phyloP scores from a whole-genome alignment of 2,113 vertebrate genomes.

The Lanius ludovicianus region DNA sequence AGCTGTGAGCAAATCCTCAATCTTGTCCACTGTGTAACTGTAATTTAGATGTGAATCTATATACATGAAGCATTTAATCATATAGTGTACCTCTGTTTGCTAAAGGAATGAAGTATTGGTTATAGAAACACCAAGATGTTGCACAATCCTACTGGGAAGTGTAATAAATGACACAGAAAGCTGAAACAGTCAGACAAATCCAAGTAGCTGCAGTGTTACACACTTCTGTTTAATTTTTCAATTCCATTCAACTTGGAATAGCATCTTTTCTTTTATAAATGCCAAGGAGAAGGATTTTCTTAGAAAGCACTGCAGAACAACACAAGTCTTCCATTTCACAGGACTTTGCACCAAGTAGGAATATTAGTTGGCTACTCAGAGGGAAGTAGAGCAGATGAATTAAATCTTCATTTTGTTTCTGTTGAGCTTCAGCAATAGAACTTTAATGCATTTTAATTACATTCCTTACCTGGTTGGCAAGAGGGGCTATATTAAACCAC shows the following conservation, averaged over 20 bases:
- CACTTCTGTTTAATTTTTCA: background rate
- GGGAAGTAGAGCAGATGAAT: background rate
- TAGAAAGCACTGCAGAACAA: background rate
- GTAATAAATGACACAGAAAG: background rate
- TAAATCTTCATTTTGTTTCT: background rate
- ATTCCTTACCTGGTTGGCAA: conserved; percentile 25
- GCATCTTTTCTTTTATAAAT: background rate
- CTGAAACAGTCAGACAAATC: background rate
- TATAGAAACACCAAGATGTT: background rate
- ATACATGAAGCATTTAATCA: background rate
- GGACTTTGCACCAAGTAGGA: background rate
- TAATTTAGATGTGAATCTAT: background rate
- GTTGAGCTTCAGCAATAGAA: conserved; percentile 3
- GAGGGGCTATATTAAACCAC: background rate
- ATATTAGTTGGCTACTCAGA: background rate
- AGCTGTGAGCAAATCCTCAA: background rate
- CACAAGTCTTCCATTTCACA: background rate
- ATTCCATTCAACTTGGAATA: background rate
- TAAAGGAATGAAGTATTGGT: background rate
- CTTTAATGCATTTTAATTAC: conserved; percentile 37
- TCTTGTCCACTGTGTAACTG: background rate
- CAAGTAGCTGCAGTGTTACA: background rate
- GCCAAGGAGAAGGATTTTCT: background rate
- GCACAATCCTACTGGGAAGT: background rate
- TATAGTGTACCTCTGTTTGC: background rate